Conservation (phyloP, 1,140 invertebrate genomes). For the Scaptomyza montana region DNA sequence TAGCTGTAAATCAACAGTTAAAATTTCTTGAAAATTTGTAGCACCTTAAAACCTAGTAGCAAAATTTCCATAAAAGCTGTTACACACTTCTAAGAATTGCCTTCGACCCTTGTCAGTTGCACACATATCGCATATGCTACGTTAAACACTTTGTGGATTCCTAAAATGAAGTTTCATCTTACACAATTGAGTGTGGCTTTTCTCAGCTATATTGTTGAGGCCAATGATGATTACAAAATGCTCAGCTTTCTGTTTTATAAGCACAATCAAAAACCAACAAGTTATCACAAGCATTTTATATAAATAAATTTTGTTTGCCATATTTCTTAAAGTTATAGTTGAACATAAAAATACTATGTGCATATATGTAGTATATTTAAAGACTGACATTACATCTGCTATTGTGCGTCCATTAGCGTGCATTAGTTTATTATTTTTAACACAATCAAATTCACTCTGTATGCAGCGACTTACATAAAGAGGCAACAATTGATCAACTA, state of each 20-base stretch:
- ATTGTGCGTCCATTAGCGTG: constrained; percentile 59
- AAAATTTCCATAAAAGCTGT: too few species aligned
- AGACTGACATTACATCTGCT: constrained; percentile 17
- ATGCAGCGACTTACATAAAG: constrained; percentile 5
- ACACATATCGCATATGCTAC: constrained; percentile 15
- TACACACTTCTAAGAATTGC: too few species aligned
- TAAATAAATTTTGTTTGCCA: background rate
- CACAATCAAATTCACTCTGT: constrained; percentile 38
- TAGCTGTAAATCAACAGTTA: background rate
- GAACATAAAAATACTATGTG: constrained; percentile 2
- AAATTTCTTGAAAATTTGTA: background rate
- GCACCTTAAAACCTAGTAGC: too few species aligned
- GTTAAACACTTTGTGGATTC: constrained; percentile 5
- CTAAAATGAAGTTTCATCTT: constrained; percentile 18
- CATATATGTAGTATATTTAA: background rate
- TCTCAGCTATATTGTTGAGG: background rate
- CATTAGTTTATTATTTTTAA: constrained; percentile 46
- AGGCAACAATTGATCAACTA: constrained; percentile 24
- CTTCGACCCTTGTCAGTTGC: background rate
- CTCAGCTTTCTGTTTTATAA: background rate
- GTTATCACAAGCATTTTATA: constrained; percentile 3
- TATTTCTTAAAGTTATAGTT: constrained; percentile 8
- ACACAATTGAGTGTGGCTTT: background rate
- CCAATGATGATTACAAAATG: background rate
- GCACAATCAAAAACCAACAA: constrained; percentile 20